Evolutionary conservation across 2,888 invertebrate species (phyloP).

Genomic region (Ochropacha duplaris): DNA sequence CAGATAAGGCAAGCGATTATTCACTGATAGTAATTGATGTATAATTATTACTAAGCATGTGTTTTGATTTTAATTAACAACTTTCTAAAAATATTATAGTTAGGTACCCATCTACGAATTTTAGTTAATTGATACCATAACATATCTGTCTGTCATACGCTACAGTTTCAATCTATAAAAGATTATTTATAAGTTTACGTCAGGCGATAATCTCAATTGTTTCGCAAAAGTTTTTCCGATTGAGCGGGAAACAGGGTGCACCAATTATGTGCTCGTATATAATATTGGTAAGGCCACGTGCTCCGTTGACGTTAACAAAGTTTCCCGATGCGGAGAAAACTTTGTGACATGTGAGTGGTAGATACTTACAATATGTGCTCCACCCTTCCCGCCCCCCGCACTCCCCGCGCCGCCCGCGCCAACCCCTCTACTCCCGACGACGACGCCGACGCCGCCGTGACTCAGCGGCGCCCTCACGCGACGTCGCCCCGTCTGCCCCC

Average conservation of each 20-base stretch:
- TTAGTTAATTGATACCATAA: background rate
- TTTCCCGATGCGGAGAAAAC: slow-evolving; percentile 81
- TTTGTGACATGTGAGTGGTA: slow-evolving; percentile 82
- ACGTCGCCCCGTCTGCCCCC: slow-evolving; percentile 82
- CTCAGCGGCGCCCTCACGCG: slow-evolving; percentile 81
- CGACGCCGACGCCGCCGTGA: slow-evolving; percentile 65
- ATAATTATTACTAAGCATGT: background rate
- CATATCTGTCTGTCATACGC: too few relatives aligned
- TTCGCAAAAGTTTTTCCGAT: slow-evolving; percentile 13
- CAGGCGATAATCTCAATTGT: too few relatives aligned
- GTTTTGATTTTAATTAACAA: background rate
- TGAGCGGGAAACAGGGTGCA: slow-evolving; percentile 52
- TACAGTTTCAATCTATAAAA: too few relatives aligned
- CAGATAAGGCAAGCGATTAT: background rate
- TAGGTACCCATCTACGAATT: background rate
- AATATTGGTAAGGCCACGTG: slow-evolving; percentile 78
- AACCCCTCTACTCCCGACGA: too few relatives aligned
- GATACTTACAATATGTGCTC: slow-evolving; percentile 79
- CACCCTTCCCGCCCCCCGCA: slow-evolving; percentile 31
- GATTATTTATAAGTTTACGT: too few relatives aligned
- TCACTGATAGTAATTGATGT: background rate
- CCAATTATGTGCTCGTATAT: slow-evolving; percentile 74
- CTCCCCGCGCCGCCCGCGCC: slow-evolving; percentile 30
- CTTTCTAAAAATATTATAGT: background rate
- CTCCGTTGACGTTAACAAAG: slow-evolving; percentile 82